Percentiles rank a stretch among this genome's conserved stretches.
These are phyloP conservation scores for Apostichopus leukothele DNA, from an alignment of 53 echinoderm and acorn worm species.

Conservation along the genomic window DNA sequence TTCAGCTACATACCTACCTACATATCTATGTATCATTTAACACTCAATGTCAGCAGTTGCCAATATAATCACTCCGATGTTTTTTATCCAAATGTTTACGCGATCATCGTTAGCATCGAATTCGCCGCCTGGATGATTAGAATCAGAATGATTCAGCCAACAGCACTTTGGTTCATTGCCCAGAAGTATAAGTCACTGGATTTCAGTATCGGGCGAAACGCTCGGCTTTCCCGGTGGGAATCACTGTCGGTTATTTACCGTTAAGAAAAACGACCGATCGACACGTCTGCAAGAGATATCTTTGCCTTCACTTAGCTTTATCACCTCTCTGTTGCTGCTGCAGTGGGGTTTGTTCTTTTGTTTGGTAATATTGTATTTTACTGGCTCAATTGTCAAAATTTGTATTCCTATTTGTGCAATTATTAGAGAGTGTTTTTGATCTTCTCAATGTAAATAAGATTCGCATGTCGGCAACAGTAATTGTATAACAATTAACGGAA, in stretches of 20 bases:
- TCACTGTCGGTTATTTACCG: no score
- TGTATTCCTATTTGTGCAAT: no score
- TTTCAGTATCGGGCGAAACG: background rate
- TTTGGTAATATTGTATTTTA: background rate
- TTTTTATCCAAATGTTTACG: slow-evolving; percentile 1
- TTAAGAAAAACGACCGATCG: background rate
- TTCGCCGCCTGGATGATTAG: background rate
- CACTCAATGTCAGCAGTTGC: no score
- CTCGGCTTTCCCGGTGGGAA: no score
- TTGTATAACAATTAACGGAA: no score
- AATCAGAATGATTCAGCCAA: background rate
- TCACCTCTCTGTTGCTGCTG: background rate
- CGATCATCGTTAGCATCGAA: background rate
- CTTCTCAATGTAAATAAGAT: no score
- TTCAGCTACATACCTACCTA: no score
- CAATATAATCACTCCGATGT: background rate
- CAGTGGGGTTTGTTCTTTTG: background rate
- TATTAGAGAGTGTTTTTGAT: no score
- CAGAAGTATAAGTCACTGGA: background rate
- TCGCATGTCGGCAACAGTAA: no score
- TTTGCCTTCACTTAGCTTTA: background rate
- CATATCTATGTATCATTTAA: no score
- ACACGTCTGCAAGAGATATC: background rate
- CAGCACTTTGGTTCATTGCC: slow-evolving; percentile 11
- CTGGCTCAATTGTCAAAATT: no score